Base-by-base conservation (phyloP, 2,888 invertebrate species). In the Drosophila mettleri region DNA sequence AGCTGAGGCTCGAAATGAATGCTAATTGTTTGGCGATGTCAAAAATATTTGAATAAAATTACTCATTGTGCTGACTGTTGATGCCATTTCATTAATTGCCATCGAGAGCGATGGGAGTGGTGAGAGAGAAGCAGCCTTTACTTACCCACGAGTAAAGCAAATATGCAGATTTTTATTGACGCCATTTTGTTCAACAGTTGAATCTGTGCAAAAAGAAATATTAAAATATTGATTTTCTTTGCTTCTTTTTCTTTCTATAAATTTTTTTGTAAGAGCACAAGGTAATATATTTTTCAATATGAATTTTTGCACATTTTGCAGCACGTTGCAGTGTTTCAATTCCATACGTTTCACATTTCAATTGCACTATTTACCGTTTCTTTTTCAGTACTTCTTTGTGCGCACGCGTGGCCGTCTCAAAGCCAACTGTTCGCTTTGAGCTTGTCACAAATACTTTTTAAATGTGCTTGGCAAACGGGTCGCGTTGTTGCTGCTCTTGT, bases 61-160 rank as follows among this genome's bases (percentile, higher is more conserved):
- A 18, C 29, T 45, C 36, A 54, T 72, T 60, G 27, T 59, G 29
- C 27, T 36, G 34, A 43, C 43, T 46, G 58, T 22, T 57, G 60
- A 45, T 70, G 54, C 46, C 60, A 62, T 65, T 63, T 61, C 48
- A 74, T 63, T 78, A 81, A 79, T 82, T 72, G 86, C 34, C 63
- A 57, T 38, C n/a, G 55, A 45, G 2, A 14, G 10, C 27, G 31
- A 31, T 14, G 12, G 27, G 46, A 29, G 16, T 2, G 34, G 34
- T 4, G 34, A 18, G 46, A 46, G 43, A 78, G 22, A 78, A 67
- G 54, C 41, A 52, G 46, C 53, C 52, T 55, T 22, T 14, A 88
- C 90, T 90, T 79, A 90, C 91, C 90, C 72, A 90, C 74, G 48
- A 79, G 72, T 80, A 90, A 69, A 39, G 85, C 87, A 74, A 91